Base-by-base conservation (phyloP, 2,113 vertebrate genomes). In the Pseudonaja textilis region DNA sequence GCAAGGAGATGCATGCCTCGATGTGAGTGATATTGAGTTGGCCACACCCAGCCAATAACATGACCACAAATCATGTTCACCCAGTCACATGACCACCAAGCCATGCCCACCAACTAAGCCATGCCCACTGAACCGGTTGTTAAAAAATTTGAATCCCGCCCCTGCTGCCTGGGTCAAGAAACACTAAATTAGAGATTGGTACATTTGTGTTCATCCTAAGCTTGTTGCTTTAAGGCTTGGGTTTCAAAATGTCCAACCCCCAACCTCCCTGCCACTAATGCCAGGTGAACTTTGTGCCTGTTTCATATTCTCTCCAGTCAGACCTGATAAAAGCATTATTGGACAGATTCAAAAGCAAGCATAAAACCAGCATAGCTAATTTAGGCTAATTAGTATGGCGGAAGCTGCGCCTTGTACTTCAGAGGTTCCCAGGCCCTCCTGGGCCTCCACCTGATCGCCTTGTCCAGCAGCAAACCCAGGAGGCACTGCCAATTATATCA, bases 401-500 rank as follows among this genome's bases (percentile, higher is more conserved):
- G 97, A 97, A 97, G 95, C 96, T 93, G 94, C 96, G 96, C 96
- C 95, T 95, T 95, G 52, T 93, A 95, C 97, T 97, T 97, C 97
- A 97, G 97, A 97, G 97, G 96, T 95, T 96, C 96, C 96, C 95
- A 64, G 96, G 97, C 96, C 97, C 97, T 97, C 96, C 97, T 93
- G 91, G 90, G 96, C 96, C 97, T 97, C 96, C 97, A 98, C 98
- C 97, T 97, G 98, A 98, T 96, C 95, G 96, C 96, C 97, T 97
- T 97, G 97, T 98, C 97, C 97, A 94, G 97, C 96, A 97, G 97
- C 97, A 97, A 98, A 98, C 97, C 97, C 98, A 97, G 97, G 97
- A 97, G 97, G 97, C 97, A 97, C 96, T 96, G 97, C 96, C 97
- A 98, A 97, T 98, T 98, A 97, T 98, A 98, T 98, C 97, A 98